phyloP scores from a whole-genome alignment of 2,888 invertebrate species.

The Diarsia brunnea region DNA sequence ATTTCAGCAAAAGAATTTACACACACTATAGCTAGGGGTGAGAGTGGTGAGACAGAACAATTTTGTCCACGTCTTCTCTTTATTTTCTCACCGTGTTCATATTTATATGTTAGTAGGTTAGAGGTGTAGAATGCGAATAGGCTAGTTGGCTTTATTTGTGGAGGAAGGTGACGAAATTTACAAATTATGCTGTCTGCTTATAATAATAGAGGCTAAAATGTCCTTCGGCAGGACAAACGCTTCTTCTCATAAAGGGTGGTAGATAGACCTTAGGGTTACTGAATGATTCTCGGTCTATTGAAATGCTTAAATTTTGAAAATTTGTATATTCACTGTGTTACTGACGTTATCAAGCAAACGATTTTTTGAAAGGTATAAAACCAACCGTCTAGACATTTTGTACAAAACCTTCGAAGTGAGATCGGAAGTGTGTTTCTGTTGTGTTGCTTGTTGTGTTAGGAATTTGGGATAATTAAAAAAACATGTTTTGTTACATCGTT shows the following conservation, averaged over 20 bases:
- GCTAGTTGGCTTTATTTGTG: neutral
- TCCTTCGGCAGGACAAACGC: no score
- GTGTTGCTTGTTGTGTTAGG: neutral
- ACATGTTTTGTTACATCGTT: neutral
- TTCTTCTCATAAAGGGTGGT: no score
- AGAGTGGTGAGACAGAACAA: constrained; percentile 7
- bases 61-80: constrained; percentile 35
- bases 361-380: no score
- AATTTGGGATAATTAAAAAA: neutral
- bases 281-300: no score
- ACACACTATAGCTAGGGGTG: constrained; percentile 17
- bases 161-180: neutral
- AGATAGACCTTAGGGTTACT: no score
- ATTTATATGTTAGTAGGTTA: constrained; percentile 16
- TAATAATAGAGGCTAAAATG: no score
- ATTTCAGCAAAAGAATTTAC: constrained; percentile 50
- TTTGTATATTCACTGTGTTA: no score
- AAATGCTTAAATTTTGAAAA: no score
- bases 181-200: neutral
- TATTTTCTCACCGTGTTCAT: constrained; percentile 37
- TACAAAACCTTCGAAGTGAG: neutral
- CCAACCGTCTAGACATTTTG: neutral
- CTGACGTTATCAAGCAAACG: no score
- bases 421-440: neutral
- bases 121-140: constrained; percentile 36